These are phyloP conservation scores for Caerostris extrusa DNA, from an alignment of 1,140 invertebrate genomes.

Conservation along the genomic window DNA sequence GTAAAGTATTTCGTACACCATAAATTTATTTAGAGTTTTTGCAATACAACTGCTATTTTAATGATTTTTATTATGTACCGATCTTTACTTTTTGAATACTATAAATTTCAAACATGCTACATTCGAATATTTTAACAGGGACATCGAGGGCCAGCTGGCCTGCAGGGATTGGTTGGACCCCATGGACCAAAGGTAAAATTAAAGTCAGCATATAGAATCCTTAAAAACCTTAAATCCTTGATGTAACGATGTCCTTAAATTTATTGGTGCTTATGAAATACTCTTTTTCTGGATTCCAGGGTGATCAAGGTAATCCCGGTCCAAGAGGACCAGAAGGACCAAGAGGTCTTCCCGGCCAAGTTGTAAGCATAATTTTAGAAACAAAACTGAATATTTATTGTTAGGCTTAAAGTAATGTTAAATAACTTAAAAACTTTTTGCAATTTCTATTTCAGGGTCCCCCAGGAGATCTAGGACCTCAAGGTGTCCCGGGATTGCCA, in stretches of 20 bases:
- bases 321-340: slow-evolving; percentile 74
- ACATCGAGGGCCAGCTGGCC: slow-evolving; percentile 50
- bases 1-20: no score
- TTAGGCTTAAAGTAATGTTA: background rate
- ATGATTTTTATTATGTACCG: no score
- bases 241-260: background rate
- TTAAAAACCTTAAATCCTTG: background rate
- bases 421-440: background rate
- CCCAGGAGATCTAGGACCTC: slow-evolving; percentile 57
- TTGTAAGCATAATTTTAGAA: slow-evolving; percentile 34
- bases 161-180: slow-evolving; percentile 42
- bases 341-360: slow-evolving; percentile 59
- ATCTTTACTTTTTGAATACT: no score
- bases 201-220: background rate
- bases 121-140: slow-evolving; percentile 41
- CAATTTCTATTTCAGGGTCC: slow-evolving; percentile 30
- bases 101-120: background rate
- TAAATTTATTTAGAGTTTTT: no score
- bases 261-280: background rate
- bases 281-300: slow-evolving; percentile 22
- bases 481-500: slow-evolving; percentile 67
- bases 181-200: slow-evolving; percentile 60
- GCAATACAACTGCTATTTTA: no score
- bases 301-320: slow-evolving; percentile 66
- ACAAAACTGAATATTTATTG: background rate